Evolutionary conservation across 2,888 invertebrate genomes (phyloP).

Genomic region (Sphinx pinastri): DNA sequence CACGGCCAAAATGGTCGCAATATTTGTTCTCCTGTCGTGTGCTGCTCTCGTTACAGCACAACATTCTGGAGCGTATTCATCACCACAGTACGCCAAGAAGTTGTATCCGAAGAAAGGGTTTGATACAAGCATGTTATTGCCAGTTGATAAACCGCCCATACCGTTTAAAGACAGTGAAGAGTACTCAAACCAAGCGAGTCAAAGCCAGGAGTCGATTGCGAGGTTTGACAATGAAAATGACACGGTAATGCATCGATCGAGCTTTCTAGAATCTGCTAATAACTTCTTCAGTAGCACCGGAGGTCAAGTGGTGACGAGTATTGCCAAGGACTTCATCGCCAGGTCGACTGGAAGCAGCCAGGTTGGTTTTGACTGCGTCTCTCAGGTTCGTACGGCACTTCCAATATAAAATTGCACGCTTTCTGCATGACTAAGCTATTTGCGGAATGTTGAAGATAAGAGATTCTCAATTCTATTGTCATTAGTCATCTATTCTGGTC

Average conservation of each 20-base stretch:
- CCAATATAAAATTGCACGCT: slow-evolving; percentile 62
- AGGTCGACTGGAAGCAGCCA: slow-evolving; percentile 88
- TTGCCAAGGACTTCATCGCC: slow-evolving; percentile 87
- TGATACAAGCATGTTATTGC: slow-evolving; percentile 65
- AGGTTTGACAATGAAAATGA: slow-evolving; percentile 62
- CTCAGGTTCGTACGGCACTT: slow-evolving; percentile 80
- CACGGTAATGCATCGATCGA: slow-evolving; percentile 61
- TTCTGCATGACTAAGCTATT: slow-evolving; percentile 48
- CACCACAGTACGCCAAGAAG: slow-evolving; percentile 80
- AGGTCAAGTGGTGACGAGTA: slow-evolving; percentile 81
- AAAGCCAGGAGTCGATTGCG: slow-evolving; percentile 53
- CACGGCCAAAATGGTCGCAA: slow-evolving; percentile 61
- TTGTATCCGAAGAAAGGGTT: slow-evolving; percentile 70
- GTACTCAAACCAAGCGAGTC: slow-evolving; percentile 16
- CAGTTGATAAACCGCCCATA: slow-evolving; percentile 61
- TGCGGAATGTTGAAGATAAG: slow-evolving; percentile 40
- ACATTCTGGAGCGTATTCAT: slow-evolving; percentile 80
- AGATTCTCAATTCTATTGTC: slow-evolving; percentile 23
- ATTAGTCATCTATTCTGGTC: slow-evolving; percentile 34
- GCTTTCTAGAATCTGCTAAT: slow-evolving; percentile 70
- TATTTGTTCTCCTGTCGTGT: slow-evolving; percentile 53
- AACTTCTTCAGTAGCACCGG: slow-evolving; percentile 73
- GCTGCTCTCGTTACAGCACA: slow-evolving; percentile 53
- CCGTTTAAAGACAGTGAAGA: slow-evolving; percentile 57
- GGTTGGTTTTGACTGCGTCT: slow-evolving; percentile 84